Percentiles rank a stretch among this genome's conserved stretches.
These are phyloP conservation scores for Nanger granti DNA, from an alignment of 2,113 vertebrate species.

Conservation along the genomic window DNA sequence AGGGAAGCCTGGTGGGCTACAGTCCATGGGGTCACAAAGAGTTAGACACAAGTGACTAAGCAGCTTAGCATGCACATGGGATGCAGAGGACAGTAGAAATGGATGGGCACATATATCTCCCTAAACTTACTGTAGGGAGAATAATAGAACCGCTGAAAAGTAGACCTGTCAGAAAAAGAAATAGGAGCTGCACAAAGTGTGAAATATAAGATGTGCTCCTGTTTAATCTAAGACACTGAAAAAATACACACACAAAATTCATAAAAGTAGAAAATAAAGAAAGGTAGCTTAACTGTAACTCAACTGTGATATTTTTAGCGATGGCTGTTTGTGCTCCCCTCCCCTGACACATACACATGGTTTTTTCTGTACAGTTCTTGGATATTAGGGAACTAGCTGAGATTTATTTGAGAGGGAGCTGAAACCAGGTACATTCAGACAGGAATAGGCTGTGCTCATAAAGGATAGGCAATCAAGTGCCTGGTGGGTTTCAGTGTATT, in stretches of 20 bases:
- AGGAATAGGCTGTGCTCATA: neutral
- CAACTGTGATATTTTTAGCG: neutral
- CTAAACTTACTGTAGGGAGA: neutral
- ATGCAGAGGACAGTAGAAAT: neutral
- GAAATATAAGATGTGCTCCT: neutral
- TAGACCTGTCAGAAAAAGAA: neutral
- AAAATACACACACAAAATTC: neutral
- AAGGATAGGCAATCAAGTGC: neutral
- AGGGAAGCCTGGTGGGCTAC: neutral
- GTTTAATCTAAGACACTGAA: neutral
- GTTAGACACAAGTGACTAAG: neutral
- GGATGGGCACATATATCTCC: neutral
- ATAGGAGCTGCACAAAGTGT: neutral
- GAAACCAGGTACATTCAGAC: neutral
- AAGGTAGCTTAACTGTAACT: neutral
- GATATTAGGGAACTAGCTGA: neutral
- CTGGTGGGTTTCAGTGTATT: neutral
- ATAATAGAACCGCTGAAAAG: neutral
- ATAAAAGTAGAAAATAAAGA: neutral
- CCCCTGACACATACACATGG: accelerated
- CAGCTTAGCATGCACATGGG: neutral
- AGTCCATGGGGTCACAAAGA: neutral
- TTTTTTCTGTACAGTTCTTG: neutral
- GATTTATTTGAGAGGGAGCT: neutral
- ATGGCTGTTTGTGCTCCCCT: neutral